Percentiles rank a stretch among this genome's conserved stretches.
These are phyloP conservation scores for Drosophila limbata DNA, from an alignment of 2,888 invertebrate species.

Conservation along the genomic window DNA sequence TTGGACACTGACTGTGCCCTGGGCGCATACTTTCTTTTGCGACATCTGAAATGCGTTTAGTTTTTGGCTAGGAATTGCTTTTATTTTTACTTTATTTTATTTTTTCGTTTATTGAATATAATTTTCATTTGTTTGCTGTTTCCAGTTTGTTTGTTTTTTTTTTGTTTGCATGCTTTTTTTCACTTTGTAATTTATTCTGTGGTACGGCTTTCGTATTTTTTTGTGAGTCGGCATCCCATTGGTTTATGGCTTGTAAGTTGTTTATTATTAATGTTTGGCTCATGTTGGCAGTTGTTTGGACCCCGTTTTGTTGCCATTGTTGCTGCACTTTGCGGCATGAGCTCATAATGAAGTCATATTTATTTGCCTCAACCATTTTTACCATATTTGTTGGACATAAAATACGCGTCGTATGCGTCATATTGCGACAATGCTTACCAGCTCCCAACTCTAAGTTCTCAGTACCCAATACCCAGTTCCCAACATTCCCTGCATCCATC, in stretches of 20 bases:
- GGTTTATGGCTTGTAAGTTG: conserved; percentile 81
- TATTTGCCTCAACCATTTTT: conserved; percentile 52
- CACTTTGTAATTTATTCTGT: conserved; percentile 63
- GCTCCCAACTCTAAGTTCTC: neutral
- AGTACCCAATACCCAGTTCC: neutral
- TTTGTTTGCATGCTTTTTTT: conserved; percentile 26
- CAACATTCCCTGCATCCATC: conserved; percentile 12
- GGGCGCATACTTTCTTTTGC: conserved; percentile 33
- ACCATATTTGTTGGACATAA: conserved; percentile 60
- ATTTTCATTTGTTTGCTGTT: conserved; percentile 34
- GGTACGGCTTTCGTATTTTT: conserved; percentile 21
- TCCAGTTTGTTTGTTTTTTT: conserved; percentile 34
- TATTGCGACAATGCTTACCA: conserved; percentile 54
- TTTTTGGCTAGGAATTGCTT: conserved; percentile 26
- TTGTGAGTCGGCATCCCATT: conserved; percentile 63
- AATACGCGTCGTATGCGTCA: conserved; percentile 67
- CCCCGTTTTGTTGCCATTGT: conserved; percentile 33
- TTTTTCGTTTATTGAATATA: conserved; percentile 21
- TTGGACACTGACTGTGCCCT: conserved; percentile 69
- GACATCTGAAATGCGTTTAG: conserved; percentile 43
- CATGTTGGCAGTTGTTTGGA: conserved; percentile 58
- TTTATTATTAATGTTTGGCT: conserved; percentile 79
- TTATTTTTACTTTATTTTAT: conserved; percentile 21
- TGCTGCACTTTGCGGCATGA: conserved; percentile 64
- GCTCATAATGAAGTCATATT: conserved; percentile 74